A percentile compares a stretch with the other conserved stretches of the same genome.
These are phyloP conservation scores for Chiloscyllium punctatum DNA, from an alignment of 2,797 vertebrate genomes.

Conservation along the genomic window DNA sequence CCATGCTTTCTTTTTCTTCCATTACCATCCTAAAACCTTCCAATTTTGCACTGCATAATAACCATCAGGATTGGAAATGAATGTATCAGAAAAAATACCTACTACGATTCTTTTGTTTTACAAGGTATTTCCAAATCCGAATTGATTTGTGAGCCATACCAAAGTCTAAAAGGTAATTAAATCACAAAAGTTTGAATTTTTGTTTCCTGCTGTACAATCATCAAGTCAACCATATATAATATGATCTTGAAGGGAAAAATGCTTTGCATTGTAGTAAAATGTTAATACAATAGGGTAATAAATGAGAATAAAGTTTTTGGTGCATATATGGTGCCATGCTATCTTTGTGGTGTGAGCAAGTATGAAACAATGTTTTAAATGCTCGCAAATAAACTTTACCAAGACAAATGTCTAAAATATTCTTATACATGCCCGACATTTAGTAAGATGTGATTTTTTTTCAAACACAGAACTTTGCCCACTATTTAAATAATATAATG, in stretches of 20 bases:
- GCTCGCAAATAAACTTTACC: background rate
- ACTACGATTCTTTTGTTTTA: background rate
- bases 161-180: background rate
- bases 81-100: background rate
- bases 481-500: background rate
- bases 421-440: background rate
- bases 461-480: background rate
- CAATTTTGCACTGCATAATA: background rate
- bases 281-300: background rate
- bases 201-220: background rate
- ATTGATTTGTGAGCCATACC: background rate
- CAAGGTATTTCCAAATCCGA: background rate
- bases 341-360: background rate
- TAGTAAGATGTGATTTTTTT: background rate
- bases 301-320: background rate
- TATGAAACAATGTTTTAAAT: background rate
- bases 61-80: background rate
- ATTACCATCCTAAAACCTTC: background rate
- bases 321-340: background rate
- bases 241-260: background rate
- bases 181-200: background rate
- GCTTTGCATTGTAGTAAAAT: background rate
- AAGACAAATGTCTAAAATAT: background rate
- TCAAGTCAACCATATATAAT: background rate
- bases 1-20: too few species aligned